Evolutionary conservation across 2,113 vertebrate genomes (phyloP), one percentile per base, ranked within the genome.

Genomic region (Himantopus leucocephalus): DNA sequence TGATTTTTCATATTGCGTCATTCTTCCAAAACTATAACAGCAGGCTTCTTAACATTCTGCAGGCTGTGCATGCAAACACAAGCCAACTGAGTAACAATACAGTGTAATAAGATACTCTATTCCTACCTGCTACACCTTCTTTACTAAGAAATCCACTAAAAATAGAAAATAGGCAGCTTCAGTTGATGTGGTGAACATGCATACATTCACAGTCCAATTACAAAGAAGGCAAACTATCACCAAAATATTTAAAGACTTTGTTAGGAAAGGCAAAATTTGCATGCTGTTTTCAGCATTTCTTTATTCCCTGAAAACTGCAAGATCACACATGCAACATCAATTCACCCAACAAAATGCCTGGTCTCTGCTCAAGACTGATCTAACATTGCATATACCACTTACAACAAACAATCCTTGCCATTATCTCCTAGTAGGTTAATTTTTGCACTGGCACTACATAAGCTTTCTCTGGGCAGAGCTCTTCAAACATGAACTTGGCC

Each of bases 61-160:
- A 91, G 63, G 56, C 45, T 62, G 16, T 58, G 14, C 73, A n/a
- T 81, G 96, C 84, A 91, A 94, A 55, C 19, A 72, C 63, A 91
- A 83, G 81, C 78, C 71, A 94, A 78, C 30, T 71, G 35, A 47
- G 41, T 60, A 96, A 92, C 43, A 73, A 41, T 9, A 70, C 0
- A 60, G 17, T 56, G 71, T 88, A 96, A 68, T 39, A 90, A 84
- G 52, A 96, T 55, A 92, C 39, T 73, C 64, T 70, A 41, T 68
- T 90, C 47, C 87, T 85, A 87, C 63, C 47, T 81, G 89, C 75
- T 94, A 68, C n/a, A 71, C 62, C 45, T 88, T 83, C 59, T 86
- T 81, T 85, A 76, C 77, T 66, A 92, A 85, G 53, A 96, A 91
- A 94, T 79, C 29, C n/a, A 86, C 84, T 96, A 91, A 91, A 94